These are phyloP conservation scores for Cryptomyrus ogoouensis DNA, from an alignment of 2,113 vertebrate genomes.

Conservation along the genomic window DNA sequence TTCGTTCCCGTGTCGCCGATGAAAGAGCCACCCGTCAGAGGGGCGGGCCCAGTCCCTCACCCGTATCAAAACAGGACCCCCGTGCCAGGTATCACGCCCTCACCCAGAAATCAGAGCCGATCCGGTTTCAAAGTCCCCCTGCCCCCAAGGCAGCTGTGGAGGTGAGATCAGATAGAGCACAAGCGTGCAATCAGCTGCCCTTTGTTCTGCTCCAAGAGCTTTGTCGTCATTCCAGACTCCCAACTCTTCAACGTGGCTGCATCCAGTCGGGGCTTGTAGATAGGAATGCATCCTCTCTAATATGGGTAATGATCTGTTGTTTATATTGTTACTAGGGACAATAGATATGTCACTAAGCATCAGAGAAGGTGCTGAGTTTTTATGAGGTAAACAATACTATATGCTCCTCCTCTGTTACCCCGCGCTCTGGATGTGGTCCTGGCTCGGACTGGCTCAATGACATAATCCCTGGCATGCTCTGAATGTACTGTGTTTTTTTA, in stretches of 20 bases:
- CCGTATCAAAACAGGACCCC: slow-evolving; percentile 1
- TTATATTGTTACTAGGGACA: slow-evolving; percentile 63
- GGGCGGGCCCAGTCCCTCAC: background rate
- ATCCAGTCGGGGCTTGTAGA: slow-evolving; percentile 4
- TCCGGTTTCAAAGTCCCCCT: slow-evolving; percentile 25
- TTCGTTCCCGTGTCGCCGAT: background rate
- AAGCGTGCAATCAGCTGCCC: background rate
- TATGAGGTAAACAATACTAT: slow-evolving; percentile 66
- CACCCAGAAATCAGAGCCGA: slow-evolving; percentile 2
- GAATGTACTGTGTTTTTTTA: slow-evolving; percentile 52
- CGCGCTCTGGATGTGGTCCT: slow-evolving; percentile 58
- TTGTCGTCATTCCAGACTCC: background rate
- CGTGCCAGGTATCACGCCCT: background rate
- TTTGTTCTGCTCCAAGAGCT: background rate
- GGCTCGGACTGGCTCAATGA: slow-evolving; percentile 67
- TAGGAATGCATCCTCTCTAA: background rate
- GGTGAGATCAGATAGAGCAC: background rate
- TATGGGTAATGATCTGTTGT: slow-evolving; percentile 51
- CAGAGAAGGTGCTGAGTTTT: slow-evolving; percentile 61
- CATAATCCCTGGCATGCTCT: slow-evolving; percentile 78
- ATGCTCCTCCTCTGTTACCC: slow-evolving; percentile 58
- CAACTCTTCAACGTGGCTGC: background rate
- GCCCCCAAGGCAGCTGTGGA: background rate
- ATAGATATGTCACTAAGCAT: slow-evolving; percentile 55
- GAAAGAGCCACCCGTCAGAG: background rate